Conservation (phyloP, 2,797 vertebrate species). For the Anableps anableps region DNA sequence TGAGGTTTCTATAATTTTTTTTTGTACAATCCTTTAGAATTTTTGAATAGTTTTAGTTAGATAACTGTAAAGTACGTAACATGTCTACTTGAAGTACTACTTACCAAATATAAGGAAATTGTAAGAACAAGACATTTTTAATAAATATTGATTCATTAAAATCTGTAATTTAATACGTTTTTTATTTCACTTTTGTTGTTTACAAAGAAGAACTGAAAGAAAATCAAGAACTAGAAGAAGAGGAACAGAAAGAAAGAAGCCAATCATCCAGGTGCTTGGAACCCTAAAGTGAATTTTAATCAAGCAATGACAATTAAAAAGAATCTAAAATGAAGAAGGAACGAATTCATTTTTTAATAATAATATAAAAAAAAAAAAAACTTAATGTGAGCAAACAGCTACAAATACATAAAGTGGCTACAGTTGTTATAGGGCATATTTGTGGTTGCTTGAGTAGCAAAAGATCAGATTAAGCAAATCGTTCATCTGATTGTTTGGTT, state of each 20-base stretch:
- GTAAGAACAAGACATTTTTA: no score
- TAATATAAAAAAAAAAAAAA: conserved; percentile 2
- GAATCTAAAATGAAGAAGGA: background rate
- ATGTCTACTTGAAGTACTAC: no score
- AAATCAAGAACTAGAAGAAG: background rate
- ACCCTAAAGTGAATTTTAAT: background rate
- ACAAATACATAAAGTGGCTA: conserved; percentile 46
- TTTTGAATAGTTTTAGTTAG: background rate
- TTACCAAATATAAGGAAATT: no score
- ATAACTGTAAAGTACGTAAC: background rate
- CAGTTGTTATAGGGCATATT: conserved; percentile 50
- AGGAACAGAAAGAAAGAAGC: background rate
- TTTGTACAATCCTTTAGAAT: background rate
- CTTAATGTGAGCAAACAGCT: conserved; percentile 18
- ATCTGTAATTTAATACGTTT: background rate
- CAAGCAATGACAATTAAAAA: background rate
- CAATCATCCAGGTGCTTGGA: background rate
- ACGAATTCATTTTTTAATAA: conserved; percentile 32
- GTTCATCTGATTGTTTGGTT: conserved; percentile 61
- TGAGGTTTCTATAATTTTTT: background rate
- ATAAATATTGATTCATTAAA: background rate
- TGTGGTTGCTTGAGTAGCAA: conserved; percentile 55
- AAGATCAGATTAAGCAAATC: conserved; percentile 72
- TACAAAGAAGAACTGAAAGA: background rate
- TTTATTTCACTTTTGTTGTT: background rate